Conservation (phyloP, 2,888 invertebrate genomes). For the Volucella inanis region DNA sequence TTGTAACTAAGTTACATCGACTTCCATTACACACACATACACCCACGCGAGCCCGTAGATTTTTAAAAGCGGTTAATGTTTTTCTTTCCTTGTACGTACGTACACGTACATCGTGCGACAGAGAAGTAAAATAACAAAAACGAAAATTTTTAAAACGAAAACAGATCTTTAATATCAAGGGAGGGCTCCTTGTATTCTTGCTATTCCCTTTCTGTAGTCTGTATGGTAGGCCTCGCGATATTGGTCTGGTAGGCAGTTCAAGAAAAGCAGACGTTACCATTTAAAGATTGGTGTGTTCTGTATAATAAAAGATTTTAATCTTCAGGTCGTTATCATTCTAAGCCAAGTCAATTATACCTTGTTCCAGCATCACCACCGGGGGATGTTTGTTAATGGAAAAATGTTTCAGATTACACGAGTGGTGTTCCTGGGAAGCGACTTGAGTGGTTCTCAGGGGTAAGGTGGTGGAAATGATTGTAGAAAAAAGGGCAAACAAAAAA, state of each 20-base stretch:
- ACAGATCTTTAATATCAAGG: constrained; percentile 65
- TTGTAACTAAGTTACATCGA: constrained; percentile 52
- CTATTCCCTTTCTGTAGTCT: too few relatives aligned
- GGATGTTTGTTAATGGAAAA: constrained; percentile 71
- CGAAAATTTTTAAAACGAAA: constrained; percentile 45
- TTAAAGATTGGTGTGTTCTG: constrained; percentile 61
- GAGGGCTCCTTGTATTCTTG: neutral
- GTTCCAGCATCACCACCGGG: constrained; percentile 63
- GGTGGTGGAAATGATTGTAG: neutral
- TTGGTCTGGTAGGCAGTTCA: constrained; percentile 18
- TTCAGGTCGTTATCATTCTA: constrained; percentile 71
- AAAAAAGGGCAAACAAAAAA: constrained; percentile 6
- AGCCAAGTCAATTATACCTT: constrained; percentile 72
- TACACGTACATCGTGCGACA: neutral
- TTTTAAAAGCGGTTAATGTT: constrained; percentile 48
- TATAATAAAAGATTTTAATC: constrained; percentile 73
- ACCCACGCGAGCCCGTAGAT: neutral
- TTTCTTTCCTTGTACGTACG: neutral
- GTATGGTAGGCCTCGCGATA: neutral
- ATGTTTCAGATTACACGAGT: constrained; percentile 62
- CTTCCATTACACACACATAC: constrained; percentile 30
- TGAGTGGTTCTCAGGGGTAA: constrained; percentile 7
- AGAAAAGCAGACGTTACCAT: constrained; percentile 64
- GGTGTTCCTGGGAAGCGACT: neutral
- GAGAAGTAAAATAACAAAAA: constrained; percentile 33